Evolutionary conservation across 2,797 vertebrate genomes (phyloP), one percentile per base, ranked within the genome.

Genomic region (Squalus acanthias): DNA sequence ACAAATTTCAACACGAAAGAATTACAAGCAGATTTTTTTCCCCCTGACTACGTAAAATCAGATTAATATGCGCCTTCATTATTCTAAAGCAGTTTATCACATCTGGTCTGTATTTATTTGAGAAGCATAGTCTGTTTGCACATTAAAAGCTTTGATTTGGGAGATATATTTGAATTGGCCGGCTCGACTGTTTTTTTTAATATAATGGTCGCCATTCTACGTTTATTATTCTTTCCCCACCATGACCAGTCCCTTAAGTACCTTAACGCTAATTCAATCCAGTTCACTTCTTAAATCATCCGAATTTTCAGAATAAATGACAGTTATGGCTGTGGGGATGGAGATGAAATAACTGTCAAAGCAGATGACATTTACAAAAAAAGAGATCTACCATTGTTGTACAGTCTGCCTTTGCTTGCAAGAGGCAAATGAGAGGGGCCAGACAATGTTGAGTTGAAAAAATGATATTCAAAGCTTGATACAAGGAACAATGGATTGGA

Each of bases 1-100:
- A n/a, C 91, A 93, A 93, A 93, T 69, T 93, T 39, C 91, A 69
- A 93, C 63, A 69, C 91, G 0, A 93, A 93, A 93, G 63, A 93
- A 93, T 57, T 67, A 93, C 63, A 39, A 93, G 91, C 33, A 69
- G 65, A 65, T 20, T 69, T 92, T 93, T 39, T 57, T 57, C 53
- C 46, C 82, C 82, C n/a, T n/a, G 39, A 93, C n/a, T 46, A 69
- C 9, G 22, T 92, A 39, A 92, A 92, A 92, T 92, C 89, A 39
- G 60, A 53, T 60, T 92, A 92, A 65, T 39, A 17, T 65, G 60
- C n/a, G 24, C 33, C 63, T 93, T 93, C 65, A 33, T 69, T 93
- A 69, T 46, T 65, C n/a, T 69, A 24, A 69, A 93, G 63, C 91
- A 69, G 69, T 93, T 93, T 17, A 95, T 60, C 50, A n/a, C 94